Base-by-base conservation (phyloP, 2,797 vertebrate genomes). In the Sebastes cheni region DNA sequence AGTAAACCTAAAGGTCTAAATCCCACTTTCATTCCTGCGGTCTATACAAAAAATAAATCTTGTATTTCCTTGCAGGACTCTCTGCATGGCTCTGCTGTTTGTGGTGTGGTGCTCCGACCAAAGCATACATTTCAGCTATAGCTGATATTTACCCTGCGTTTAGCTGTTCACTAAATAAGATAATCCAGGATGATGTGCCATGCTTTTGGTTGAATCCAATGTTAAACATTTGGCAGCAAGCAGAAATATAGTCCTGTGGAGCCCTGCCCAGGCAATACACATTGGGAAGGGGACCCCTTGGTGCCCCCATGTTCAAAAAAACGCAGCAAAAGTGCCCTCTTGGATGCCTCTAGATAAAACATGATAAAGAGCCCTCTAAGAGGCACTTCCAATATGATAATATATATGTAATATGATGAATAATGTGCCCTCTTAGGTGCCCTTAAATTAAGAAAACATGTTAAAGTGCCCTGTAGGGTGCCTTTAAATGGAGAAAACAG, bases 181-280 rank as follows among this genome's bases (percentile, higher is more conserved):
- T 82, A 82, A 90, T 90, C 84, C 80, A 20, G 77, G 80, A 79
- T 79, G 60, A 88, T 83, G 83, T 64, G 32, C 12, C 25, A 11
- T 60, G 65, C 23, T 75, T 82, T 69, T 66, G 67, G 65, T 34
- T 50, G 18, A 77, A 76, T 78, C 74, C 56, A 72, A n/a, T 46
- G 39, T 46, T 70, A 13, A 68, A 46, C 29, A 64, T 70, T 62
- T 79, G 64, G 50, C 67, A 74, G 29, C 22, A 1, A 55, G 30
- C 27, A 46, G 58, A 56, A 8, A 70, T 25, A 56, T 30, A 16
- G 18, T 67, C 59, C 69, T 27, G 30, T 46, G n/a, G 54, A 64
- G n/a, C 46, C 29, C 29, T 42, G 46, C 29, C 6, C 42, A 58
- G 34, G 6, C 1, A 52, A 70, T 14, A 34, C 12, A 54, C 16